Base-by-base conservation (phyloP, 1,140 invertebrate genomes). In the Drosophila ambigua region DNA sequence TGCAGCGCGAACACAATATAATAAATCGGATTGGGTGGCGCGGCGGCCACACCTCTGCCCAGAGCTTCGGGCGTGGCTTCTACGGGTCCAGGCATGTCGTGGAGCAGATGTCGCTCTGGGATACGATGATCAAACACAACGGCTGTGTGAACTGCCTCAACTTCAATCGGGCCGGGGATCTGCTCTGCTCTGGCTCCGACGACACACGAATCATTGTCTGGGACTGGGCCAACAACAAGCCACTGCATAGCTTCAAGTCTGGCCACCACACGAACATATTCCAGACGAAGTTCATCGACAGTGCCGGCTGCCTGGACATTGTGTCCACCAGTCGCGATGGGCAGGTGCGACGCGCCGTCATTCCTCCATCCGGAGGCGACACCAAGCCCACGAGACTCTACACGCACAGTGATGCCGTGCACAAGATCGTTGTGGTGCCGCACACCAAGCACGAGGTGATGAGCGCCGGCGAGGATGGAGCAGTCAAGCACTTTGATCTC, bases 61-160 rank as follows among this genome's bases (percentile, higher is more conserved):
- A 24, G 1, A 82, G 72, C 43, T 85, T 84, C 5, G 54, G 46
- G 55, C 93, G 94, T 49, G 93, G 94, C 41, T 97, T 95, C 92
- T 97, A 97, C 87, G 96, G 95, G 7, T 98, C 97, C 20, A 92
- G 98, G 24, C 95, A 96, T 83, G 95, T 95, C 73, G 96, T 98
- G 6, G 95, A 98, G 92, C 94, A 96, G 68, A 92, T 99, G 79
- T 94, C 97, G 88, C 93, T 97, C 31, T 94, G 96, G 92, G 94
- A 95, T 74, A 95, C 95, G 90, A 93, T 99, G 80, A 94, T 95
- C 35, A 94, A 94, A 71, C 98, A 99, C 93, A 92, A 93, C 81
- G 97, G 97, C 45, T 98, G 98, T 93, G 97, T 99, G 8, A 99
- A 99, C 93, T 95, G 96, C 48, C 93, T 99, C 43, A 96, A 97